Conservation (phyloP, 2,888 invertebrate species). For the Macrophya alboannulata region DNA sequence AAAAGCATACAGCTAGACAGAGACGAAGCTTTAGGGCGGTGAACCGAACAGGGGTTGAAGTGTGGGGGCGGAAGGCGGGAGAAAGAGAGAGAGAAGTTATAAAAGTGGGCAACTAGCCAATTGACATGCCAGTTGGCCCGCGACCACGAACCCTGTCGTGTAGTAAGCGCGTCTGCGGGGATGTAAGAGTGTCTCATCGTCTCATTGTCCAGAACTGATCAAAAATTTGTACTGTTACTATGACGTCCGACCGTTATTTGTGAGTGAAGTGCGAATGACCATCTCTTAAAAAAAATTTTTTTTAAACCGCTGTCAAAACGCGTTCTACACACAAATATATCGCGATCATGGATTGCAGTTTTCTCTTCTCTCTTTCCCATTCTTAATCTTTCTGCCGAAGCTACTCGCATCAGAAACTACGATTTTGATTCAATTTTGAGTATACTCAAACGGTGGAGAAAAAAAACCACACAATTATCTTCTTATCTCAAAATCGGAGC, state of each 20-base stretch:
- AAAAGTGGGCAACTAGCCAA: constrained; percentile 80
- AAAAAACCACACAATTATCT: neutral
- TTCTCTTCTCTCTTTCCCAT: neutral
- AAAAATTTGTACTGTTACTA: constrained; percentile 71
- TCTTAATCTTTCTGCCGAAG: neutral
- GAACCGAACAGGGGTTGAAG: constrained; percentile 59
- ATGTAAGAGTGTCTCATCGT: constrained; percentile 30
- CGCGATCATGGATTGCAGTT: neutral
- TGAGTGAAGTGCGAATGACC: constrained; percentile 65
- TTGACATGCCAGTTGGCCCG: constrained; percentile 79
- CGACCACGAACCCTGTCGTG: constrained; percentile 67
- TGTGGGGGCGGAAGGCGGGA: constrained; percentile 58
- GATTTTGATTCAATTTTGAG: neutral
- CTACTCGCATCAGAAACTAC: neutral
- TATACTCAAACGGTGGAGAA: neutral
- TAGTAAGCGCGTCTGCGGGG: constrained; percentile 35
- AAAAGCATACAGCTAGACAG: constrained; percentile 37
- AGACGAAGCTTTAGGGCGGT: constrained; percentile 49
- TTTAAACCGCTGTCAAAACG: constrained; percentile 2
- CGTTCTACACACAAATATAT: neutral
- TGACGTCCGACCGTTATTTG: constrained; percentile 75
- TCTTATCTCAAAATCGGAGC: neutral
- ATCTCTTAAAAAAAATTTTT: neutral
- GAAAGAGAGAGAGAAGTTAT: constrained; percentile 73
- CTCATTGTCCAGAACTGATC: constrained; percentile 26